These are phyloP conservation scores for Atherix ibis DNA, from an alignment of 2,888 invertebrate species.

Conservation along the genomic window DNA sequence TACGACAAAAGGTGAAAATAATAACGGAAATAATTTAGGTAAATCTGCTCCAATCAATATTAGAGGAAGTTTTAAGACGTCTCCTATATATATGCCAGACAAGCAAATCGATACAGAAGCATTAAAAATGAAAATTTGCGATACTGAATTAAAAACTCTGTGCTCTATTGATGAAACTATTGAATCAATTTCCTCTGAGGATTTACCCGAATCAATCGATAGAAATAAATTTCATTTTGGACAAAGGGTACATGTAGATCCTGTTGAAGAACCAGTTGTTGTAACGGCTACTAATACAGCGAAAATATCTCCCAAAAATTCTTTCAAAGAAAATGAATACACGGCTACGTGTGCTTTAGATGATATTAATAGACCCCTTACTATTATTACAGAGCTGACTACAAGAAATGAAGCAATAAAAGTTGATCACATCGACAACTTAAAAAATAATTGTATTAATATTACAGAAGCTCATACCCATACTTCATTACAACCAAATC, in stretches of 20 bases:
- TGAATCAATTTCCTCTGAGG: slow-evolving; percentile 20
- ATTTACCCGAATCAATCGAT: slow-evolving; percentile 26
- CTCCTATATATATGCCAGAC: slow-evolving; percentile 41
- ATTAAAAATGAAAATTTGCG: slow-evolving; percentile 18
- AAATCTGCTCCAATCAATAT: slow-evolving; percentile 57
- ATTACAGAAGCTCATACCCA: neutral
- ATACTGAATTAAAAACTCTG: slow-evolving; percentile 17
- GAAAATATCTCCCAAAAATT: slow-evolving; percentile 28
- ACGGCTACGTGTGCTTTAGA: slow-evolving; percentile 24
- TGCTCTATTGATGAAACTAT: slow-evolving; percentile 13
- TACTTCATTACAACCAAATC: no score
- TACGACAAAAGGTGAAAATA: slow-evolving; percentile 17
- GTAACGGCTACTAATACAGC: slow-evolving; percentile 27
- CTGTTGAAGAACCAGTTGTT: slow-evolving; percentile 22
- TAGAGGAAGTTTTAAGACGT: slow-evolving; percentile 39
- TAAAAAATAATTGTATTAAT: slow-evolving; percentile 1
- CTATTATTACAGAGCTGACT: no score
- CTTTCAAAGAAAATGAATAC: slow-evolving; percentile 28
- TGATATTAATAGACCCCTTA: slow-evolving; percentile 17
- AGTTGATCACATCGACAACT: neutral
- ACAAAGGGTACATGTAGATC: neutral
- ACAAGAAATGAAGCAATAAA: no score
- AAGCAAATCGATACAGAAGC: slow-evolving; percentile 54
- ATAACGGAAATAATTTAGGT: slow-evolving; percentile 28
- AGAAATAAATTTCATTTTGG: slow-evolving; percentile 7